These are phyloP conservation scores for Adelphocoris suturalis DNA, from an alignment of 2,888 invertebrate genomes.

Conservation along the genomic window DNA sequence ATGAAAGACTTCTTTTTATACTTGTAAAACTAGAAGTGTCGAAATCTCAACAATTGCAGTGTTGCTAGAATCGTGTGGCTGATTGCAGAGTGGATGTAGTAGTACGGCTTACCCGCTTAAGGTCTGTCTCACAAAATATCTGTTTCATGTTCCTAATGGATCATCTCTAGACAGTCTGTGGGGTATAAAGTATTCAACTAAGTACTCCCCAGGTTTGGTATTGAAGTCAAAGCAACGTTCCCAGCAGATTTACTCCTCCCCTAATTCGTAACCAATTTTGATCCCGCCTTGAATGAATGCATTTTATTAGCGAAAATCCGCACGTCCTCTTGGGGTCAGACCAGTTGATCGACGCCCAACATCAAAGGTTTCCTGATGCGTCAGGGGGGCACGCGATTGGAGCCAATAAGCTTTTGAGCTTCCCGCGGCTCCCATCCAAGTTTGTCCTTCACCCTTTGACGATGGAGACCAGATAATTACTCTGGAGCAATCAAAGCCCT, in stretches of 20 bases:
- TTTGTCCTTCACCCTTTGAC: constrained; percentile 39
- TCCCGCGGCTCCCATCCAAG: background rate
- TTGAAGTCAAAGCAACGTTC: no score
- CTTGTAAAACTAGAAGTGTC: no score
- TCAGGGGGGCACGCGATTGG: constrained; percentile 6
- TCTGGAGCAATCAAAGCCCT: background rate
- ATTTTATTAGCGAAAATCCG: constrained; percentile 16
- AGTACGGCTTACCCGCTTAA: no score
- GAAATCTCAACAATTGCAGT: no score
- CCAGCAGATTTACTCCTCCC: background rate
- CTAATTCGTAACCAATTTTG: background rate
- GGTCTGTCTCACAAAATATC: no score
- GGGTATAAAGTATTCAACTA: no score
- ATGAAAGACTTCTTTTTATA: no score
- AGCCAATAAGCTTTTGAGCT: constrained; percentile 39
- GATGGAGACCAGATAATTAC: constrained; percentile 7
- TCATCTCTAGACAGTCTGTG: no score
- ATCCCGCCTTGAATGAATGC: background rate
- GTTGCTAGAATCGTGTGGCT: no score
- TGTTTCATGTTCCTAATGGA: no score
- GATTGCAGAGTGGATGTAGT: no score
- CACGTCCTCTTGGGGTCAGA: background rate
- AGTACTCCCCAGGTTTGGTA: no score
- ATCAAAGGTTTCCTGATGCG: background rate
- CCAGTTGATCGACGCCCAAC: background rate